Evolutionary conservation across 2,888 invertebrate genomes (phyloP).

Genomic region (Steinernema carpocapsae): DNA sequence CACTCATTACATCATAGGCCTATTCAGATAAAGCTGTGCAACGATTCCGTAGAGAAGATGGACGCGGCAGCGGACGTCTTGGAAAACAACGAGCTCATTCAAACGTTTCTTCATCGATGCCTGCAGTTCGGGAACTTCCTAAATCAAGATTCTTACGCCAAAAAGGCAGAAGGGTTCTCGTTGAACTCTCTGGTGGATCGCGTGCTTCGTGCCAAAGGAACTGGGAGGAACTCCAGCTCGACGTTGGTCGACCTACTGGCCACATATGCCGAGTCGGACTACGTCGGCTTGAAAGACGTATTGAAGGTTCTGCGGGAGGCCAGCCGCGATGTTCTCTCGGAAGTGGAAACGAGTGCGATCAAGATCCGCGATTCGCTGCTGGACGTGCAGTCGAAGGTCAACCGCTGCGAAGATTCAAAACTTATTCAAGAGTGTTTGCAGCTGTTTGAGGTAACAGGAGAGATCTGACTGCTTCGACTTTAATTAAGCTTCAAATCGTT

Average conservation of each 20-base stretch:
- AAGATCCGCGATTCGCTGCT: conserved; percentile 19
- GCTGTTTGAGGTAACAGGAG: conserved; percentile 10
- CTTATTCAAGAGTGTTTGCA: conserved; percentile 7
- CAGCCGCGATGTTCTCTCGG: conserved; percentile 7
- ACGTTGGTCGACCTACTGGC: conserved; percentile 31
- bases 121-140: conserved; percentile 35
- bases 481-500: too few species aligned
- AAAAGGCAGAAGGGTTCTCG: conserved; percentile 24
- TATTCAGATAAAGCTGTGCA: conserved; percentile 15
- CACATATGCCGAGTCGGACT: not conserved
- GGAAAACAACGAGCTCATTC: conserved; percentile 22
- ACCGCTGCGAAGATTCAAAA: conserved; percentile 2
- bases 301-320: conserved; percentile 15
- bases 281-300: not conserved
- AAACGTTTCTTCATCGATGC: conserved; percentile 25
- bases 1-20: too few species aligned
- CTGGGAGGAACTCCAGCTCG: not conserved
- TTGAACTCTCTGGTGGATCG: conserved; percentile 26
- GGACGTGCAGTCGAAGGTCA: conserved; percentile 21
- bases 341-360: not conserved
- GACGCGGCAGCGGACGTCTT: not conserved
- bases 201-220: conserved; percentile 20
- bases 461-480: not conserved
- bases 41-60: conserved; percentile 8
- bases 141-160: conserved; percentile 29